Percentiles rank a stretch among this genome's conserved stretches.
Conservation (phyloP, 2,113 vertebrate genomes). For the Cyphomyrus discorhynchus region DNA sequence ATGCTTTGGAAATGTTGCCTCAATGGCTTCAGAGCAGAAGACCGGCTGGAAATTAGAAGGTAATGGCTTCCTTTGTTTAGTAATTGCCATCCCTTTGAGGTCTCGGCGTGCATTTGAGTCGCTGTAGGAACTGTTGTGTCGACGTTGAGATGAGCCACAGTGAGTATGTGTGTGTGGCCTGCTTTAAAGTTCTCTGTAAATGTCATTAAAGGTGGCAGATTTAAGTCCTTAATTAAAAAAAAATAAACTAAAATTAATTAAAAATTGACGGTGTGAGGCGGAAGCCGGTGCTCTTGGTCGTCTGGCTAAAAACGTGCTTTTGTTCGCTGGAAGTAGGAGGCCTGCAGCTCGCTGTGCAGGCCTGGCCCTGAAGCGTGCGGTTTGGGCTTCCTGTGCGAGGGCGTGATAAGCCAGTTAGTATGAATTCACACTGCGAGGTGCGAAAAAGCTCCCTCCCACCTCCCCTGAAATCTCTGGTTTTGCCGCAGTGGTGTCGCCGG, state of each 20-base stretch:
- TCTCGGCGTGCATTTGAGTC: neutral
- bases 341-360: neutral
- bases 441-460: neutral
- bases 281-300: neutral
- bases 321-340: neutral
- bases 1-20: neutral
- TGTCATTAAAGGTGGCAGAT: neutral
- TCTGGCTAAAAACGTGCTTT: neutral
- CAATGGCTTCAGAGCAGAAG: neutral
- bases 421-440: neutral
- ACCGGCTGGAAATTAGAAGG: neutral
- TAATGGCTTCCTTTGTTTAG: neutral
- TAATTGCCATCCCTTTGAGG: neutral
- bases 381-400: neutral
- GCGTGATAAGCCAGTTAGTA: conserved; percentile 7
- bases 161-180: neutral
- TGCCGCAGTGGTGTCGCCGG: neutral
- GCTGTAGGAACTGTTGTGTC: neutral
- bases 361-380: neutral
- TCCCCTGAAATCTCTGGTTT: neutral
- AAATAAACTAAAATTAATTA: neutral
- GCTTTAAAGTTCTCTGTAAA: neutral
- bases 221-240: neutral
- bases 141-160: neutral
- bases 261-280: neutral